Evolutionary conservation across 1,140 invertebrate species (phyloP), one percentile per base, ranked within the genome.

Genomic region (Ips typographus): DNA sequence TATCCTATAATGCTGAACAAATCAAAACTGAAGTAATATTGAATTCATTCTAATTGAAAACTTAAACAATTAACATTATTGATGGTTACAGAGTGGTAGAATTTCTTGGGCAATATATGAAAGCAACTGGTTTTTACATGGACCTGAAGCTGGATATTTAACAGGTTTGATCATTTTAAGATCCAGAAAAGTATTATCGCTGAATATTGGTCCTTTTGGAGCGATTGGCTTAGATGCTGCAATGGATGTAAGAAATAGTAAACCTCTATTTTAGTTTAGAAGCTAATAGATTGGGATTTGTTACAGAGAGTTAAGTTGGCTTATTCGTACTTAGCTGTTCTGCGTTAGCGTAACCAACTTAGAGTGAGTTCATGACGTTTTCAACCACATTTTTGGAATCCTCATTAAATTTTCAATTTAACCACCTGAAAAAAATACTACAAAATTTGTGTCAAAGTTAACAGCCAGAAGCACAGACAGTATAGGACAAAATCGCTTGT

Each of bases 91-190:
- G 58, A 60, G 58, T 36, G 5, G 38, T 5, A 37, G 41, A 36
- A 36, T 60, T 5, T 6, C 36, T 2, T 7, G 6, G 6, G 40
- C 2, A 22, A 22, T 40, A 6, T 60, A 60, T 2, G 58, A 60
- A 39, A 60, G 58, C 42, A n/a, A 60, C 22, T 60, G 58, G 58
- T 60, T 40, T 6, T 5, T 36, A 22, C 8, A 60, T 2, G n/a
- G 58, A 36, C 2, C 58, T 5, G 40, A 60, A 39, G 38, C 40
- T 6, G 22, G 37, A 55, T 36, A 37, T 8, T 55, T 55, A 36
- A 5, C 37, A 8, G 8, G 8, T 1, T 22, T 55, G n/a, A 36
- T 55, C 8, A 55, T 38, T 7, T 22, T 55, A 37, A n/a, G 52
- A 2, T 36, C n/a, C 36, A 7, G 4, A 38, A 55, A 37, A 22